These are phyloP conservation scores for Brachionus paranguensis DNA, from an alignment of 1,140 invertebrate genomes.

Conservation along the genomic window DNA sequence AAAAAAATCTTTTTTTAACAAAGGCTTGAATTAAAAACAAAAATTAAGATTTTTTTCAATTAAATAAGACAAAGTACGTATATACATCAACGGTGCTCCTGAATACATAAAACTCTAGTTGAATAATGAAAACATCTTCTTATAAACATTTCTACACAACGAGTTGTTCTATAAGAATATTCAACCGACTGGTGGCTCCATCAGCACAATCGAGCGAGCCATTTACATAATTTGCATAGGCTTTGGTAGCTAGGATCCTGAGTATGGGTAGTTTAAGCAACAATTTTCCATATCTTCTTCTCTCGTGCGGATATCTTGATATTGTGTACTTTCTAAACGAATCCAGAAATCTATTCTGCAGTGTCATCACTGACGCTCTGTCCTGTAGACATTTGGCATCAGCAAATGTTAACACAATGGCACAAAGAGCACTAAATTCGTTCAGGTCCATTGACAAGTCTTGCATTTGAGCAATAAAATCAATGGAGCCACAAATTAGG, in stretches of 20 bases:
- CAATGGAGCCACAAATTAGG: slow-evolving; percentile 36
- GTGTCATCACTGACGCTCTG: background rate
- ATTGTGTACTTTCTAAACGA: slow-evolving; percentile 38
- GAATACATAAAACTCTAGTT: background rate
- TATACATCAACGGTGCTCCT: background rate
- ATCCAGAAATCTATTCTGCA: slow-evolving; percentile 15
- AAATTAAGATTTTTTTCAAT: background rate
- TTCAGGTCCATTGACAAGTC: slow-evolving; percentile 29
- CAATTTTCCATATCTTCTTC: background rate
- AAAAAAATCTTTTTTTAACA: background rate
- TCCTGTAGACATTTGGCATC: slow-evolving; percentile 37
- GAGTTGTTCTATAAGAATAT: slow-evolving; percentile 6
- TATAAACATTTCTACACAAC: background rate
- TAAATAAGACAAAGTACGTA: background rate
- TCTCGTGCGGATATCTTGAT: slow-evolving; percentile 23
- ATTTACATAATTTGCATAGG: slow-evolving; percentile 34
- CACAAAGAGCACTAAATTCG: slow-evolving; percentile 35
- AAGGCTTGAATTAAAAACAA: background rate
- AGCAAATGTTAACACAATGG: slow-evolving; percentile 35
- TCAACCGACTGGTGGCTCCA: slow-evolving; percentile 15
- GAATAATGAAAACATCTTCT: background rate
- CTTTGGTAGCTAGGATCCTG: slow-evolving; percentile 27
- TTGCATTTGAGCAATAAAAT: slow-evolving; percentile 40
- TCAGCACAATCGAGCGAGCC: slow-evolving; percentile 32
- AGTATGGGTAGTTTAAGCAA: slow-evolving; percentile 18